Conservation (phyloP, 1,140 invertebrate species). For the Sminthurinus signatus region DNA sequence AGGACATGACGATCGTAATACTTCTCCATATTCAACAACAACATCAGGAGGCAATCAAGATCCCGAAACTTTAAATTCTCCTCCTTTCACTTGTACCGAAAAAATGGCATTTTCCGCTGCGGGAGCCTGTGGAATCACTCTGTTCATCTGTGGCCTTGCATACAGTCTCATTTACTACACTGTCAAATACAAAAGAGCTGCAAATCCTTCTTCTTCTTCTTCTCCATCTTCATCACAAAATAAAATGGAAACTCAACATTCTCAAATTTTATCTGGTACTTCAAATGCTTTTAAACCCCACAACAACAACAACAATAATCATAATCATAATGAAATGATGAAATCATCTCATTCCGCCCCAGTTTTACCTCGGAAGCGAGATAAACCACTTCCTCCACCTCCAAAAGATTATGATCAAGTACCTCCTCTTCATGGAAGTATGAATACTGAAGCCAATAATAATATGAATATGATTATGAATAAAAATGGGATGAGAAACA, state of each 20-base stretch:
- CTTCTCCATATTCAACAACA: not conserved
- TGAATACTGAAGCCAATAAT: not conserved
- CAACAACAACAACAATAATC: not conserved
- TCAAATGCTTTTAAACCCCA: not conserved
- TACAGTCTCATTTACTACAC: slow-evolving; percentile 15
- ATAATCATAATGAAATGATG: not conserved
- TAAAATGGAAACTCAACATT: not conserved
- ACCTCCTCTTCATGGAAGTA: slow-evolving; percentile 3
- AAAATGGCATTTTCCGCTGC: slow-evolving; percentile 32
- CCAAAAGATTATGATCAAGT: not conserved
- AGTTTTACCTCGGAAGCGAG: too few relatives aligned
- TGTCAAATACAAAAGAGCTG: not conserved
- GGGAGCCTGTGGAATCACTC: slow-evolving; percentile 15
- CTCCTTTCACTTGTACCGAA: slow-evolving; percentile 18
- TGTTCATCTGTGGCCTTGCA: slow-evolving; percentile 20
- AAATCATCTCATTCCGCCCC: too few relatives aligned
- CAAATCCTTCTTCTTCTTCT: too few relatives aligned
- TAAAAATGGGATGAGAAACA: too few relatives aligned
- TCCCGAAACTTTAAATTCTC: not conserved
- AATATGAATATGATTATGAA: not conserved
- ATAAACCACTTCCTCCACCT: slow-evolving; percentile 3
- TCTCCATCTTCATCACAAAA: too few relatives aligned
- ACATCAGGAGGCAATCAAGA: not conserved
- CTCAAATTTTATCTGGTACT: not conserved
- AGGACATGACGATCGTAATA: slow-evolving; percentile 15